Base-by-base conservation (phyloP, 2,888 invertebrate species). In the Rhogogaster chlorosoma region DNA sequence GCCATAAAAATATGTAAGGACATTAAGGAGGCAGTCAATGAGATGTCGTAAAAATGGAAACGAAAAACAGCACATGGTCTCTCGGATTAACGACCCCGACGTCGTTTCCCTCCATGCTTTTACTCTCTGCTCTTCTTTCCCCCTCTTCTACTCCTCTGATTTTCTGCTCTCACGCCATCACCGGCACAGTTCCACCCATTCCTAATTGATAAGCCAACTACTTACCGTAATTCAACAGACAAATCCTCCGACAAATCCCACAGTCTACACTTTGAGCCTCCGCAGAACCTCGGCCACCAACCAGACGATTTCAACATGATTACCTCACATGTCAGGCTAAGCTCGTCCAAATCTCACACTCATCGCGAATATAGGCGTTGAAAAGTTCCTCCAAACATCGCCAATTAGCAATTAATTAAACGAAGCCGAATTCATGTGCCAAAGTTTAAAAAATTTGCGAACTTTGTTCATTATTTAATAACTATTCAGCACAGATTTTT, bases 1-100 rank as follows among this genome's bases (percentile, higher is more conserved):
- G 70, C 67, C 83, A 70, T 83, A 83, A 83, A 83, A 83, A 83
- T 83, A 83, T 83, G 42, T 45, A 32, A 1, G 45, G 29, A 45
- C 70, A 83, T 64, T 67, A 83, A 67, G 45, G 38, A 36, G 32
- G 45, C 67, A 29, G 67, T 45, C 64, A 83, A 45, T 45, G 38
- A 83, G 32, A 45, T 22, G 67, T 83, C 45, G 83, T 67, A 45
- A 83, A 67, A 83, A 67, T 64, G 67, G 32, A 70, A 80, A 61
- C 80, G 38, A 80, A 80, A 61, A 80, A 80, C 80, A 61, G 61
- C 53, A 80, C 57, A 61, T 64, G 61, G 61, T 64, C 26, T 49
- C 32, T 77, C 53, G 77, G 77, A 77, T 77, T 73, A 77, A 77
- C 77, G 77, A 77, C 77, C 38, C 77, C n/a, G 53, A 53, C 77